phyloP scores from a whole-genome alignment of 2,888 invertebrate species.

The Stenodema calcarata region DNA sequence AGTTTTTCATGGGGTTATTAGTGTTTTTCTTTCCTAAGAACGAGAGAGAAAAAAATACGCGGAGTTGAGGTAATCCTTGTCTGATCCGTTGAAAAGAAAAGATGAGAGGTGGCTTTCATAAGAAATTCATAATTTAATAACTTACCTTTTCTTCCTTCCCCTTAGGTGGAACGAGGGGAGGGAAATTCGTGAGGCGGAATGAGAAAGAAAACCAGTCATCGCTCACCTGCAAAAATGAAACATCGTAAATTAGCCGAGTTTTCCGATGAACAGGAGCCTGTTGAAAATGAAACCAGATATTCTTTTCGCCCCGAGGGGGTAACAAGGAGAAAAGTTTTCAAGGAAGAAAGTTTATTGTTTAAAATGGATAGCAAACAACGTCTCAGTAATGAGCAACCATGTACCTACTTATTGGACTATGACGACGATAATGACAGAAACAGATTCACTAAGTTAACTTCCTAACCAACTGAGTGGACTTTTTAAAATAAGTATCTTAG shows the following conservation, averaged over 20 bases:
- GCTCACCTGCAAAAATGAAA: slow-evolving; percentile 17
- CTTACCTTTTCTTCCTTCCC: not conserved
- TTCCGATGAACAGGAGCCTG: not conserved
- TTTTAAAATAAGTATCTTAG: too few relatives aligned
- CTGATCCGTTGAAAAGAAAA: not conserved
- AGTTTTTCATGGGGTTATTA: not conserved
- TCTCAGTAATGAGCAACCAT: not conserved
- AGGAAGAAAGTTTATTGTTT: not conserved
- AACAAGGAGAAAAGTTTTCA: not conserved
- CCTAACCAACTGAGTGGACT: too few relatives aligned
- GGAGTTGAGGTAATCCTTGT: not conserved
- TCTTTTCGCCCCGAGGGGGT: not conserved
- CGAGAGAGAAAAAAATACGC: not conserved
- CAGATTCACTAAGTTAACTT: too few relatives aligned
- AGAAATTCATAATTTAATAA: not conserved
- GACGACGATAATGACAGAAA: too few relatives aligned
- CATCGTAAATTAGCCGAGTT: not conserved
- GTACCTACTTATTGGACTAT: not conserved
- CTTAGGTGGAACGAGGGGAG: not conserved
- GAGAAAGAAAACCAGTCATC: not conserved
- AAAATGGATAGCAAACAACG: not conserved
- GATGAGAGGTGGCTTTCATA: slow-evolving; percentile 10
- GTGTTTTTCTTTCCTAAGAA: not conserved
- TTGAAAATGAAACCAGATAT: not conserved
- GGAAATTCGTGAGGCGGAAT: not conserved